Conservation (phyloP, 2,113 vertebrate genomes). For the Gasterosteus nipponicus region DNA sequence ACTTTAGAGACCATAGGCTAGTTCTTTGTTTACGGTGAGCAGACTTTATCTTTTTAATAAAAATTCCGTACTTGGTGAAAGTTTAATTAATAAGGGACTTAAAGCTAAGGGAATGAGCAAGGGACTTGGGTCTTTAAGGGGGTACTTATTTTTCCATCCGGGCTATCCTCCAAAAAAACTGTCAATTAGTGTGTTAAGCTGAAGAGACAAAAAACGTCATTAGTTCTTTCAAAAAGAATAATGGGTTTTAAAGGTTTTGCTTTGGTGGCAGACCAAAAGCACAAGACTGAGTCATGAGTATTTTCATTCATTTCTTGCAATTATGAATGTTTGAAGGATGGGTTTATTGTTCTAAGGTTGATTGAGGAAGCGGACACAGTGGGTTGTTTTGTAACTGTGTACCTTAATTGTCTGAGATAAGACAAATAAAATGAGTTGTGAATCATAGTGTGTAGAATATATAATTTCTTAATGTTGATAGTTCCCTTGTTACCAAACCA, state of each 20-base stretch:
- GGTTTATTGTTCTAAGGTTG: conserved; percentile 63
- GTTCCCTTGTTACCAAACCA: conserved; percentile 2
- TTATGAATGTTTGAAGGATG: conserved; percentile 71
- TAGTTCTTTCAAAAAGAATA: conserved; percentile 85
- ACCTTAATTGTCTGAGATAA: conserved; percentile 42
- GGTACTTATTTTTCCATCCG: conserved; percentile 85
- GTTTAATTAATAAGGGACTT: conserved; percentile 87
- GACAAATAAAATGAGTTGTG: conserved; percentile 12
- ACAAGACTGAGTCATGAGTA: conserved; percentile 67
- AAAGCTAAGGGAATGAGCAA: conserved; percentile 79
- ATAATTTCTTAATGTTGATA: conserved; percentile 4
- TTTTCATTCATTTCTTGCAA: conserved; percentile 74
- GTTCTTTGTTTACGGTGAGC: conserved; percentile 71
- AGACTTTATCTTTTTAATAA: conserved; percentile 84
- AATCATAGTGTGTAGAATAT: conserved; percentile 7
- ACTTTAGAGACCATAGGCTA: conserved; percentile 77
- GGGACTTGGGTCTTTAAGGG: conserved; percentile 84
- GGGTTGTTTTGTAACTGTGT: conserved; percentile 51
- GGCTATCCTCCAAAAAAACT: conserved; percentile 84
- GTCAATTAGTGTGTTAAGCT: conserved; percentile 86
- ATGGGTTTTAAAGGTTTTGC: conserved; percentile 84
- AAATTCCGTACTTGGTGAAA: conserved; percentile 83
- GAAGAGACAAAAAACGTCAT: conserved; percentile 85
- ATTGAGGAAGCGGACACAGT: conserved; percentile 54
- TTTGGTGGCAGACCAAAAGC: conserved; percentile 73